A percentile compares a stretch with the other conserved stretches of the same genome.
These are phyloP conservation scores for Phortica magna DNA, from an alignment of 2,888 invertebrate species.

Conservation along the genomic window DNA sequence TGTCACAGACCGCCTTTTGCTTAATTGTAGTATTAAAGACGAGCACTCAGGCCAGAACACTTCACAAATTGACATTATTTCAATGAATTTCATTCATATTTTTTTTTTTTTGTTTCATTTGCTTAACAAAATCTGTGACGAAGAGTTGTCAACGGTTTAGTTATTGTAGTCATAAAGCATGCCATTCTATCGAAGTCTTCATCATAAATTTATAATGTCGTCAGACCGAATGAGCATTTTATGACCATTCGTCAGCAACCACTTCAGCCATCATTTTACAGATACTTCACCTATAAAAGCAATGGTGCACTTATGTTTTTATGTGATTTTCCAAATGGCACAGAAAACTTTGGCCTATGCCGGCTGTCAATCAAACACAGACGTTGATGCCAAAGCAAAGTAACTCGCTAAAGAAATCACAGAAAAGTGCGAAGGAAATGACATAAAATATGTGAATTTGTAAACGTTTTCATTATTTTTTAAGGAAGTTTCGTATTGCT, in stretches of 20 bases:
- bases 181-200: slow-evolving; percentile 11
- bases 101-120: background rate
- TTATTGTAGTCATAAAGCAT: no score
- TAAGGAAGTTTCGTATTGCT: background rate
- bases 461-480: slow-evolving; percentile 4
- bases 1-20: background rate
- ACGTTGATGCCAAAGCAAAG: background rate
- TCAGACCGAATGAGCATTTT: slow-evolving; percentile 56
- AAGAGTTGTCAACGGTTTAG: no score
- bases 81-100: background rate
- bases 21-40: no score
- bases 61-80: slow-evolving; percentile 36
- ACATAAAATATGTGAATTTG: slow-evolving; percentile 12
- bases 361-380: slow-evolving; percentile 1
- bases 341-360: slow-evolving; percentile 1
- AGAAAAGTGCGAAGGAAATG: background rate
- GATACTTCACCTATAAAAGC: slow-evolving; percentile 7
- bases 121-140: no score
- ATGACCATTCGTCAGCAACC: slow-evolving; percentile 37
- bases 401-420: background rate
- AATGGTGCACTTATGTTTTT: background rate
- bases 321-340: background rate
- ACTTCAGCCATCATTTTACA: background rate
- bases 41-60: background rate
- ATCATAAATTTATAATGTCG: slow-evolving; percentile 63